Percentiles rank a stretch among this genome's conserved stretches.
These are phyloP conservation scores for Gorsachius magnificus DNA, from an alignment of 2,797 vertebrate genomes.

Conservation along the genomic window DNA sequence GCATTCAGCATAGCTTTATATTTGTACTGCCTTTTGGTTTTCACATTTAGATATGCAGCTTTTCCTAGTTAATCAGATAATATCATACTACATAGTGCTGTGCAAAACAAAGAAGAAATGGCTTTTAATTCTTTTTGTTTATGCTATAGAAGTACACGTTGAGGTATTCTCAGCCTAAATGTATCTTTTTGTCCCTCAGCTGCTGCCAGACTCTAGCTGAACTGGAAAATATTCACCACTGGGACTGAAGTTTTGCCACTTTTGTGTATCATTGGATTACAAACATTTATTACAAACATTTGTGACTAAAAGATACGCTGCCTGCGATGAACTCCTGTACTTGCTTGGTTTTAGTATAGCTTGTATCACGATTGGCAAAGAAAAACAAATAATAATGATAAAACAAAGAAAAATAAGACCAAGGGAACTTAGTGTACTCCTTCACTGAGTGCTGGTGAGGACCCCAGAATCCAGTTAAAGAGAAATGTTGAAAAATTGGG, in stretches of 20 bases:
- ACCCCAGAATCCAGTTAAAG: background rate
- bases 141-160: background rate
- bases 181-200: background rate
- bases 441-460: background rate
- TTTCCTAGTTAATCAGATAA: background rate
- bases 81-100: background rate
- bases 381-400: background rate
- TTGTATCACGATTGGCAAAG: background rate
- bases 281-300: background rate
- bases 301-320: background rate
- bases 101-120: background rate
- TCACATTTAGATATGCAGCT: background rate
- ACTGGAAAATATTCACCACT: background rate
- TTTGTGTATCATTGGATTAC: background rate
- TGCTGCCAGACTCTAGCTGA: background rate
- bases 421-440: background rate
- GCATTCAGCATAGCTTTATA: background rate
- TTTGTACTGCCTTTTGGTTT: background rate
- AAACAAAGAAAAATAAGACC: background rate
- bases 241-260: background rate
- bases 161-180: background rate
- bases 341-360: background rate
- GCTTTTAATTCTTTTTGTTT: background rate
- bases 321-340: background rate
- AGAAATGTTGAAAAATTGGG: background rate